phyloP scores from a whole-genome alignment of 2,113 vertebrate genomes.

The Istiophorus platypterus region DNA sequence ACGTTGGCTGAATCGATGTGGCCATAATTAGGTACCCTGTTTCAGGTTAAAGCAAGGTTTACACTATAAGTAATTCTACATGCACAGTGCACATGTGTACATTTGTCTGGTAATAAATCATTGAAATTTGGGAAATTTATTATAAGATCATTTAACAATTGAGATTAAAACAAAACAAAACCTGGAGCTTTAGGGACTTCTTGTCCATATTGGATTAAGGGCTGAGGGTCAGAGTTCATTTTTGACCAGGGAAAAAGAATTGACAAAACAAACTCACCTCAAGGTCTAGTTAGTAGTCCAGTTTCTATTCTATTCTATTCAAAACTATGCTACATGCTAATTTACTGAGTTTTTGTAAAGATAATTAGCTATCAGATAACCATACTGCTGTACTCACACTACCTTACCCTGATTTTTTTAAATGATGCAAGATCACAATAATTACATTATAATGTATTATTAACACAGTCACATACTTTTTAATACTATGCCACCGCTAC shows the following conservation, averaged over 20 bases:
- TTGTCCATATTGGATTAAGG: too few relatives aligned
- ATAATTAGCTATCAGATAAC: conserved; percentile 8
- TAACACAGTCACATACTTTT: not conserved
- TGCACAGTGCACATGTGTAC: too few relatives aligned
- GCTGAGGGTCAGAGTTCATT: too few relatives aligned
- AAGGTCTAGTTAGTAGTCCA: not conserved
- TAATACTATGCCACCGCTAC: not conserved
- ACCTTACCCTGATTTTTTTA: not conserved
- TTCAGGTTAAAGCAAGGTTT: not conserved
- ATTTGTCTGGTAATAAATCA: too few relatives aligned
- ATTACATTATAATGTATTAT: not conserved
- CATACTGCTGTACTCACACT: not conserved
- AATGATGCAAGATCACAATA: not conserved
- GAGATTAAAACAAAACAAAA: too few relatives aligned
- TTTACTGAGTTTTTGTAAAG: not conserved
- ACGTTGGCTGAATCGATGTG: not conserved
- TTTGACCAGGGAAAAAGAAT: not conserved
- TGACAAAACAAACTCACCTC: not conserved
- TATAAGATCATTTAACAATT: too few relatives aligned
- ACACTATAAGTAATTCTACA: not conserved
- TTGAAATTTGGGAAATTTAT: too few relatives aligned
- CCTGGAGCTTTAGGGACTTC: too few relatives aligned
- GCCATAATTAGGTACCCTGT: not conserved
- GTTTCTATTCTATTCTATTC: not conserved
- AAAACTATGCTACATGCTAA: not conserved